Evolutionary conservation across 2,888 invertebrate genomes (phyloP).

Genomic region (Epinotia ramella): DNA sequence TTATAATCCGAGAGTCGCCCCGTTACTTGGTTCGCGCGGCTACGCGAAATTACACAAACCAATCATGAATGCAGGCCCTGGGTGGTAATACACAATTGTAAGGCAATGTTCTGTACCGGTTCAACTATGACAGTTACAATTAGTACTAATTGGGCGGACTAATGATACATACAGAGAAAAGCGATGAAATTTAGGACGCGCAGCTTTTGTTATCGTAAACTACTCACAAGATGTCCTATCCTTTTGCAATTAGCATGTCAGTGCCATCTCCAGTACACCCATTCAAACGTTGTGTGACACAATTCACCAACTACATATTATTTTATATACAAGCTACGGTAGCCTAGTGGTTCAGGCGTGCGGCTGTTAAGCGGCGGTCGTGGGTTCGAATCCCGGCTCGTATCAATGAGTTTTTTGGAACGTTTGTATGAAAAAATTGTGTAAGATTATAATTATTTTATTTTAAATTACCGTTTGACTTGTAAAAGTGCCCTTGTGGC

Average conservation of each 20-base stretch:
- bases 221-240: not conserved
- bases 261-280: not conserved
- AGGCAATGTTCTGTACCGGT: conserved; percentile 40
- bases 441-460: too few species aligned
- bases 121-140: conserved; percentile 34
- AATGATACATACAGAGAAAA: conserved; percentile 32
- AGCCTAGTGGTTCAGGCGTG: too few species aligned
- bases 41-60: conserved; percentile 76
- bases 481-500: too few species aligned
- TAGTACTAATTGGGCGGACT: conserved; percentile 27
- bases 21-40: conserved; percentile 73
- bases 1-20: conserved; percentile 72
- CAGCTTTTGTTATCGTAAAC: not conserved
- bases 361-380: too few species aligned
- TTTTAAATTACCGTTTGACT: too few species aligned
- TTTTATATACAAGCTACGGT: too few species aligned
- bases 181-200: conserved; percentile 13
- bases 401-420: too few species aligned
- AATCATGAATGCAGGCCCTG: conserved; percentile 60
- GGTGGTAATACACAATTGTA: conserved; percentile 39
- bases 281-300: not conserved
- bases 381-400: too few species aligned
- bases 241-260: not conserved
- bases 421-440: too few species aligned
- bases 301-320: not conserved